Percentiles rank a stretch among this genome's conserved stretches.
These are phyloP conservation scores for Eristalis pertinax DNA, from an alignment of 2,888 invertebrate species.

Conservation along the genomic window DNA sequence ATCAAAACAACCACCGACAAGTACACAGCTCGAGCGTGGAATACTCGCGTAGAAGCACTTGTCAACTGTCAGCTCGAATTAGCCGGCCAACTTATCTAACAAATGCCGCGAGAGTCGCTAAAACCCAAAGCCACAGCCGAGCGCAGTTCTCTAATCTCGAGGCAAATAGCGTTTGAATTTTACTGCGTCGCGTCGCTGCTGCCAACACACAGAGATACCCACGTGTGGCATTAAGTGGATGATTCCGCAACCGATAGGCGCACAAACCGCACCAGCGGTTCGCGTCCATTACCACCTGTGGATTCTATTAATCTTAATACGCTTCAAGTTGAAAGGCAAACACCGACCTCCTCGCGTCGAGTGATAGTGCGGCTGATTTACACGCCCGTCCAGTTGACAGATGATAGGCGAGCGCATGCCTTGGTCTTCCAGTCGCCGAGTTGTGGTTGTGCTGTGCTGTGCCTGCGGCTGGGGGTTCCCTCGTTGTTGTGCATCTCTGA, in stretches of 20 bases:
- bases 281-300: constrained; percentile 60
- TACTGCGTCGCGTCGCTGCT: too few relatives aligned
- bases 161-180: neutral
- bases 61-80: neutral
- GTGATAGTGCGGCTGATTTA: constrained; percentile 53
- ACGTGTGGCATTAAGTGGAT: neutral
- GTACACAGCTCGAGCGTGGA: neutral
- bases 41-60: neutral
- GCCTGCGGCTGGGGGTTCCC: constrained; percentile 22
- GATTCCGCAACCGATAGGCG: neutral
- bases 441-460: constrained; percentile 1
- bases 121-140: neutral
- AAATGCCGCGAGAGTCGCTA: neutral
- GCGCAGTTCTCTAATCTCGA: neutral
- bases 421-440: too few relatives aligned
- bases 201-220: neutral
- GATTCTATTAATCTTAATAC: constrained; percentile 67
- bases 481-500: constrained; percentile 14
- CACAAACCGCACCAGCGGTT: constrained; percentile 12
- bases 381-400: constrained; percentile 48
- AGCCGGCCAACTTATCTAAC: neutral
- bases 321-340: constrained; percentile 51
- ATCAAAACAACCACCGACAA: neutral
- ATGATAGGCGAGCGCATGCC: constrained; percentile 47
- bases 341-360: constrained; percentile 13